These are phyloP conservation scores for Urocolius indicus DNA, from an alignment of 2,113 vertebrate species.

Conservation along the genomic window DNA sequence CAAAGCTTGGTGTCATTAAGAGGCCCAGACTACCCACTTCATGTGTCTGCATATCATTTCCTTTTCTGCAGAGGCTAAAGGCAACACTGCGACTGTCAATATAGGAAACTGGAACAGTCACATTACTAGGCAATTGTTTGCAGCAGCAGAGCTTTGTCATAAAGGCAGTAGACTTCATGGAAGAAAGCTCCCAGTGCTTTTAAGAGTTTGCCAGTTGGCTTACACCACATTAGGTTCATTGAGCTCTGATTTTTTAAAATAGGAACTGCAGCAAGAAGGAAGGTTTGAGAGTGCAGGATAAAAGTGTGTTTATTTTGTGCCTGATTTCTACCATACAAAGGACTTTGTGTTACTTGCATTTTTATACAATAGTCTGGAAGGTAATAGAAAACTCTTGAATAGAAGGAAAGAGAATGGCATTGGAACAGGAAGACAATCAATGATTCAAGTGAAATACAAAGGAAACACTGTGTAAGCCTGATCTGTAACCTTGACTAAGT, in stretches of 20 bases:
- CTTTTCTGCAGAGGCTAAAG: background rate
- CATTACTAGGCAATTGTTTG: background rate
- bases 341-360: conserved; percentile 33
- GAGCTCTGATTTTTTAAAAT: background rate
- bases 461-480: conserved; percentile 58
- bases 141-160: background rate
- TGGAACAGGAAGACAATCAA: conserved; percentile 69
- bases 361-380: conserved; percentile 74
- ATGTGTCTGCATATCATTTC: conserved; percentile 5
- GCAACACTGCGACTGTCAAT: background rate
- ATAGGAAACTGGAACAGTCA: conserved; percentile 13
- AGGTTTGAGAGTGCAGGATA: background rate
- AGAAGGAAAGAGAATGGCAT: conserved; percentile 74
- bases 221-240: fast-evolving
- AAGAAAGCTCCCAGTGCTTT: background rate
- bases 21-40: conserved; percentile 26
- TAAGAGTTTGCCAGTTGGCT: conserved; percentile 9
- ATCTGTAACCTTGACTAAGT: conserved; percentile 32
- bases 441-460: conserved; percentile 68
- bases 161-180: background rate
- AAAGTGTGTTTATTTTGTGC: conserved; percentile 59
- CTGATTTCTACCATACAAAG: conserved; percentile 56
- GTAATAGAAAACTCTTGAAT: conserved; percentile 77
- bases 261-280: background rate
- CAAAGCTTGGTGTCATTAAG: conserved; percentile 44